A percentile compares a stretch with the other conserved stretches of the same genome.
These are phyloP conservation scores for Drosophila truncata DNA, from an alignment of 1,140 invertebrate genomes.

Conservation along the genomic window DNA sequence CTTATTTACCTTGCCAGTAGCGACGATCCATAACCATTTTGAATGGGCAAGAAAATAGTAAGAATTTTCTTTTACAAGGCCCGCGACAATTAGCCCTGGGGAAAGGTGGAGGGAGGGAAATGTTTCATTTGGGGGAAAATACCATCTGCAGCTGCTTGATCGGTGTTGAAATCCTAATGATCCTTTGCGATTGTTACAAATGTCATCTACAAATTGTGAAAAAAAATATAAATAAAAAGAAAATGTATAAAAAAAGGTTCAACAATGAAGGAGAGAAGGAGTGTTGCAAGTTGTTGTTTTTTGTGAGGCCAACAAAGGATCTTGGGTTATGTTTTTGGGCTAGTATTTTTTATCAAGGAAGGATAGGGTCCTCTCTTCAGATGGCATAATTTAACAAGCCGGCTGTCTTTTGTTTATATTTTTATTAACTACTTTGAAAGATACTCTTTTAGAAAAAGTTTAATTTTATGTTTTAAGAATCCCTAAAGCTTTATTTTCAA, in stretches of 20 bases:
- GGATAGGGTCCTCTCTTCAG: neutral
- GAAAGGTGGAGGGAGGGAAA: neutral
- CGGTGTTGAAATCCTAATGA: slow-evolving; percentile 57
- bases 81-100: slow-evolving; percentile 64
- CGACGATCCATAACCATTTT: slow-evolving; percentile 46
- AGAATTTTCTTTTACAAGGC: slow-evolving; percentile 17
- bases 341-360: neutral
- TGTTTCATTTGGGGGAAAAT: neutral
- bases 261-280: slow-evolving; percentile 14
- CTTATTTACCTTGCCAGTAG: slow-evolving; percentile 31
- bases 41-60: slow-evolving; percentile 11
- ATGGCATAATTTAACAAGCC: neutral
- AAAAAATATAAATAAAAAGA: neutral
- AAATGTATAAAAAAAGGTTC: slow-evolving; percentile 13
- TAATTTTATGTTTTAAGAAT: neutral
- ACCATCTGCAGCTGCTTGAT: slow-evolving; percentile 28
- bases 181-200: slow-evolving; percentile 29
- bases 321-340: slow-evolving; percentile 23
- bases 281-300: slow-evolving; percentile 38
- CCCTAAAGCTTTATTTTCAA: neutral
- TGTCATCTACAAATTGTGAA: slow-evolving; percentile 44
- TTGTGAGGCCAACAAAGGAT: slow-evolving; percentile 15
- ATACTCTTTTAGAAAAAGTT: too few species aligned
- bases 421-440: neutral
- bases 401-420: neutral